A percentile compares a stretch with the other conserved stretches of the same genome.
Conservation (phyloP, 2,888 invertebrate genomes). For the Dichetophora obliterata region DNA sequence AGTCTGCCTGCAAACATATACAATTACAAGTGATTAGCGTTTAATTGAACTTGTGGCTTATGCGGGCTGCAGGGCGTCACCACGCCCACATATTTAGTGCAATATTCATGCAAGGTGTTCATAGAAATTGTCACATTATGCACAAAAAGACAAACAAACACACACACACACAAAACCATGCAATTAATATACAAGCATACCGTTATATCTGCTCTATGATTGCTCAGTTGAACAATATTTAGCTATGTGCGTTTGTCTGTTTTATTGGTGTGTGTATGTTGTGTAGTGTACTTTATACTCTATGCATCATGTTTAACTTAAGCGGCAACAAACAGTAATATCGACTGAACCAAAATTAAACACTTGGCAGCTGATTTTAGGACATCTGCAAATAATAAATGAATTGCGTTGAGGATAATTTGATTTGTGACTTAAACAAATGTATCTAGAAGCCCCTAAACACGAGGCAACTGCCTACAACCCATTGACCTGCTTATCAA, state of each 20-base stretch:
- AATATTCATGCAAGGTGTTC: constrained; percentile 22
- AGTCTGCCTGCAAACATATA: constrained; percentile 17
- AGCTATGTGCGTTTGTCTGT: background rate
- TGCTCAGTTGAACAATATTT: background rate
- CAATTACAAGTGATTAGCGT: constrained; percentile 39
- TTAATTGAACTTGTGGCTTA: constrained; percentile 33
- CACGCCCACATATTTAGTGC: constrained; percentile 8
- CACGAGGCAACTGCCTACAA: background rate
- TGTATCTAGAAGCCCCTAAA: background rate
- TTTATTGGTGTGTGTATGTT: constrained; percentile 12
- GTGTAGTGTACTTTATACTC: background rate
- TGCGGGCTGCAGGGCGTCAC: constrained; percentile 5
- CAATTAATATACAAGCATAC: constrained; percentile 22
- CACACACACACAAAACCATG: background rate
- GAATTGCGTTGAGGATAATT: constrained; percentile 23
- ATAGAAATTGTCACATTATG: constrained; percentile 30
- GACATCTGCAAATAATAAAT: constrained; percentile 30
- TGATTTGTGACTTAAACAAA: constrained; percentile 19
- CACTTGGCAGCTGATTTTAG: constrained; percentile 11
- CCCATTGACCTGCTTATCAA: background rate
- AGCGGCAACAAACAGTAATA: background rate
- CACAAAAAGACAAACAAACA: background rate
- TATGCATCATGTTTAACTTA: background rate
- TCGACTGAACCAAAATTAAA: constrained; percentile 23
- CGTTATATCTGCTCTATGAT: background rate